Evolutionary conservation across 2,113 vertebrate genomes (phyloP), one percentile per base, ranked within the genome.

Genomic region (Oostethus manadensis): DNA sequence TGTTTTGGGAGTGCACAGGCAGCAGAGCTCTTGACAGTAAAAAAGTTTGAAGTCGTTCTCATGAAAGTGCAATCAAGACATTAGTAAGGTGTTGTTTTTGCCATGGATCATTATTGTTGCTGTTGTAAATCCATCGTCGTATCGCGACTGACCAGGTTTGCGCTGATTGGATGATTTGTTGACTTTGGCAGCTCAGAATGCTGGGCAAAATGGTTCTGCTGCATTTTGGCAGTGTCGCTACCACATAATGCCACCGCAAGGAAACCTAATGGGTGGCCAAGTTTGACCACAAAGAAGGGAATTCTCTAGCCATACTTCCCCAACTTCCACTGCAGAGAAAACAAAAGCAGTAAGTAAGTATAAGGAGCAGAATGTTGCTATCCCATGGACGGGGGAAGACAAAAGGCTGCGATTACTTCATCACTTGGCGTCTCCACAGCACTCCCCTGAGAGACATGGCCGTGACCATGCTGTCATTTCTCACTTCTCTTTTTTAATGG

Each of bases 241-340:
- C 81, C 76, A 73, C 77, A 73, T 47, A 56, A 77, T 84, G 81
- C 77, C 68, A 75, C 79, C 71, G 22, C 77, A 78, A 76, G 62
- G 60, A 66, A 78, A 48, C 76, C 45, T 74, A 67, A 82, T 82
- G 80, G 84, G 84, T 87, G 84, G 83, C 83, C 84, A 83, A 73
- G 68, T 71, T 66, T 77, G 64, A 84, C 86, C 84, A 70, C 78
- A 81, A 79, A 78, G 83, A 78, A 74, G 73, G 72, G 71, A 68
- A 64, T 66, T 78, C 68, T 75, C 67, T 43, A 55, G 60, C 80
- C 74, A 62, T 78, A 81, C 70, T 82, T 86, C 76, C 80, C 68
- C 18, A 38, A 73, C 77, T 68, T 82, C 73, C 75, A 72, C 73
- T 60, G 45, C 63, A 57, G 75, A 71, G 73, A 80, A 73, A 80